Evolutionary conservation across 2,888 invertebrate species (phyloP).

Genomic region (Acleris literana): DNA sequence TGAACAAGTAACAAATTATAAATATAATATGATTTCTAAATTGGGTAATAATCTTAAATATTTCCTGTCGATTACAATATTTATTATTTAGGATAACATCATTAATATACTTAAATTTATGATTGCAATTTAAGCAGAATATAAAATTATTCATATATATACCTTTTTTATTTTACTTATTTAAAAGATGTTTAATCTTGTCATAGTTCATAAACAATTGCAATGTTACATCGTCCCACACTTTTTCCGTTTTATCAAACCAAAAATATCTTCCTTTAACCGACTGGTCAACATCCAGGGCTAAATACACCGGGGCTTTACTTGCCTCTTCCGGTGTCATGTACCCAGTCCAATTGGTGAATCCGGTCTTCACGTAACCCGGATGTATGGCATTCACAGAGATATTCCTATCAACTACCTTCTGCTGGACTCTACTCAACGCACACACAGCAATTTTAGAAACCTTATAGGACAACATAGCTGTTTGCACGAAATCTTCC

Average conservation of each 20-base stretch:
- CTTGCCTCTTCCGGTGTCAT: conserved; percentile 41
- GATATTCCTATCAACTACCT: conserved; percentile 41
- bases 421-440: conserved; percentile 44
- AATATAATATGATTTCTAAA: no score
- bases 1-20: no score
- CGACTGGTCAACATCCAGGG: conserved; percentile 45
- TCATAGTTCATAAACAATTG: conserved; percentile 19
- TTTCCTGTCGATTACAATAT: no score
- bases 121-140: no score
- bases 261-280: conserved; percentile 48
- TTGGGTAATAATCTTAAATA: no score
- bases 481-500: conserved; percentile 43
- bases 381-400: conserved; percentile 47
- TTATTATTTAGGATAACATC: no score
- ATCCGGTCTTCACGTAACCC: conserved; percentile 45
- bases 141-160: no score
- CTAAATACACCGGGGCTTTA: conserved; percentile 43
- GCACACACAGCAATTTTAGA: conserved; percentile 47
- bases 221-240: conserved; percentile 41
- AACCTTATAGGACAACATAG: conserved; percentile 42
- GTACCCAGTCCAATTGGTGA: conserved; percentile 43
- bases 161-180: no score
- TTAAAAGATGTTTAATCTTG: conserved; percentile 16
- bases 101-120: no score
- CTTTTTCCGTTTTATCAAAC: conserved; percentile 46